Evolutionary conservation across 2,888 invertebrate genomes (phyloP).

Genomic region (Sussaba pulchella): DNA sequence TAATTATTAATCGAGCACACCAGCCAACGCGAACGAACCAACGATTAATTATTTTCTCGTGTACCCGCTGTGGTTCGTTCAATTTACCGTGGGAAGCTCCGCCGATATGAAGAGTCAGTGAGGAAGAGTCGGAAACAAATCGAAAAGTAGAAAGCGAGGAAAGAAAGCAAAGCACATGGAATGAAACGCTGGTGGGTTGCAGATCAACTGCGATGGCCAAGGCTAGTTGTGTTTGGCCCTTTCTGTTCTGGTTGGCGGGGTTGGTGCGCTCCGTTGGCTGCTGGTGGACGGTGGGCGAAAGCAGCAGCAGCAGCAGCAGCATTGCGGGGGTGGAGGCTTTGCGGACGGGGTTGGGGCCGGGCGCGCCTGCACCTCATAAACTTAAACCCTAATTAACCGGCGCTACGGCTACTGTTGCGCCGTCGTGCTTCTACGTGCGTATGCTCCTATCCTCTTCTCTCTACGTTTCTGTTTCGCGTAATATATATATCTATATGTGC

Average conservation of each 20-base stretch:
- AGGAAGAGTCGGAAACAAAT: background rate
- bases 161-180: conserved; percentile 44
- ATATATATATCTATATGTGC: conserved; percentile 18
- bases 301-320: conserved; percentile 64
- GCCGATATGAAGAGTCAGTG: conserved; percentile 1
- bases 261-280: conserved; percentile 55
- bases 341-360: conserved; percentile 74
- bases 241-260: conserved; percentile 24
- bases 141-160: conserved; percentile 2
- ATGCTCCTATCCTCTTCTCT: conserved; percentile 78
- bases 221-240: conserved; percentile 9
- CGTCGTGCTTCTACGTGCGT: conserved; percentile 78
- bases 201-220: background rate
- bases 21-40: conserved; percentile 1
- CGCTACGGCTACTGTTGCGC: conserved; percentile 84
- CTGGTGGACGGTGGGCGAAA: conserved; percentile 75
- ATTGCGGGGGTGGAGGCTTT: conserved; percentile 61
- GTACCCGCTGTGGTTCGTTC: conserved; percentile 6
- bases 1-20: conserved; percentile 13
- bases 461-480: conserved; percentile 66
- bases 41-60: conserved; percentile 1
- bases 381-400: conserved; percentile 85
- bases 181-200: background rate
- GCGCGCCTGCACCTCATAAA: conserved; percentile 85
- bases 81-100: conserved; percentile 38